Percentiles rank a stretch among this genome's conserved stretches.
These are phyloP conservation scores for Kuschelorhynchus macadamiae DNA, from an alignment of 2,888 invertebrate species.

Conservation along the genomic window DNA sequence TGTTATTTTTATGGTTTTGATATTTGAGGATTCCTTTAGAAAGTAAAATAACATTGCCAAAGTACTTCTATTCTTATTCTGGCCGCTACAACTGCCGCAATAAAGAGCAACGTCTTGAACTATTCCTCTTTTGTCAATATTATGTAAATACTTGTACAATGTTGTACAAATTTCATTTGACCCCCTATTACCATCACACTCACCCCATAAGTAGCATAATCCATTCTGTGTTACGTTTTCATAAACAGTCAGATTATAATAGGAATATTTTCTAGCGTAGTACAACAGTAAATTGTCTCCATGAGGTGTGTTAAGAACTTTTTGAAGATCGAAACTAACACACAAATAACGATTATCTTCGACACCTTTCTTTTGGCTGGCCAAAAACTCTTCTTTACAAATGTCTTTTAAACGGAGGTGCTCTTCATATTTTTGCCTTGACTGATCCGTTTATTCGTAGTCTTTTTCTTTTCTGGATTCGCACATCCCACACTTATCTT, in stretches of 20 bases:
- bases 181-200: conserved; percentile 53
- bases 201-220: conserved; percentile 51
- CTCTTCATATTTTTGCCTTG: conserved; percentile 2
- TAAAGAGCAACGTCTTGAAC: neutral
- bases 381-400: conserved; percentile 26
- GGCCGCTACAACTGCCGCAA: conserved; percentile 9
- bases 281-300: conserved; percentile 55
- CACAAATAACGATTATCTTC: no score
- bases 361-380: conserved; percentile 20
- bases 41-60: conserved; percentile 17
- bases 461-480: conserved; percentile 19
- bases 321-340: conserved; percentile 55
- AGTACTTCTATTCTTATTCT: conserved; percentile 20
- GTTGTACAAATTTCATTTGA: conserved; percentile 36
- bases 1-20: conserved; percentile 18
- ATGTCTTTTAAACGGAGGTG: no score
- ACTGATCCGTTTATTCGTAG: neutral
- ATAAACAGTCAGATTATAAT: conserved; percentile 50
- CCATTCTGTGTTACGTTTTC: conserved; percentile 52
- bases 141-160: conserved; percentile 7
- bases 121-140: no score
- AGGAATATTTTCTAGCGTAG: conserved; percentile 47
- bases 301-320: conserved; percentile 55
- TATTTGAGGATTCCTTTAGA: conserved; percentile 19
- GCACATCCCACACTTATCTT: conserved; percentile 35